These are phyloP conservation scores for Aurelia aurita DNA, from an alignment of 30 jellyfish, hydroid and myxozoan genomes.

Conservation along the genomic window DNA sequence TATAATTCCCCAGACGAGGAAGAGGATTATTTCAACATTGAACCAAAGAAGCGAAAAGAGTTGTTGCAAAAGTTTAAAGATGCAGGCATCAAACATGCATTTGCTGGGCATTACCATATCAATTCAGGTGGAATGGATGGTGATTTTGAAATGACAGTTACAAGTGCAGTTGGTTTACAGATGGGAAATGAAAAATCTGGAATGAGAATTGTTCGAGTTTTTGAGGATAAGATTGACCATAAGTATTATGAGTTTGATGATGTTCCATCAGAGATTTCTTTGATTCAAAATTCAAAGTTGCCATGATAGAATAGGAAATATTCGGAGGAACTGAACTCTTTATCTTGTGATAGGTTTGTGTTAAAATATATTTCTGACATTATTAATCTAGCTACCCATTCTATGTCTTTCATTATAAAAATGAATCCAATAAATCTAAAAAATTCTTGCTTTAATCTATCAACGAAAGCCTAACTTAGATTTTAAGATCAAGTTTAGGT, in stretches of 20 bases:
- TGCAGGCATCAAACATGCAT: slow-evolving; percentile 83
- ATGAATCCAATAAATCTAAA: no score
- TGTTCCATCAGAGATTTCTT: slow-evolving; percentile 50
- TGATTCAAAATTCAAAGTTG: slow-evolving; percentile 17
- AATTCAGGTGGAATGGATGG: slow-evolving; percentile 91
- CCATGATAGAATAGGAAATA: slow-evolving; percentile 4
- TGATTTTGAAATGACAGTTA: slow-evolving; percentile 83
- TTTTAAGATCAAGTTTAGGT: no score
- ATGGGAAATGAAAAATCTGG: slow-evolving; percentile 90
- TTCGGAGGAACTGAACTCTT: no score
- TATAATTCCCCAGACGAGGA: slow-evolving; percentile 79
- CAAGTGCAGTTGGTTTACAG: slow-evolving; percentile 95
- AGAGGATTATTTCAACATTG: slow-evolving; percentile 90
- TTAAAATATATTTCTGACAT: no score
- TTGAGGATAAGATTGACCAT: slow-evolving; percentile 78
- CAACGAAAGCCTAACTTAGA: no score
- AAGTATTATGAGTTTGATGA: slow-evolving; percentile 82
- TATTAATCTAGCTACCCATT: no score
- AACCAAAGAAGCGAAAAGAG: slow-evolving; percentile 28
- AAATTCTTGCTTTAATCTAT: no score
- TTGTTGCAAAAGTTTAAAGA: slow-evolving; percentile 51
- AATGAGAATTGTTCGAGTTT: slow-evolving; percentile 86
- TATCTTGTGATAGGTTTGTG: no score
- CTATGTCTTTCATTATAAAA: no score
- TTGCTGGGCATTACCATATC: slow-evolving; percentile 96